These are phyloP conservation scores for Cephalopachus bancanus DNA, from an alignment of 2,797 vertebrate species.

Conservation along the genomic window DNA sequence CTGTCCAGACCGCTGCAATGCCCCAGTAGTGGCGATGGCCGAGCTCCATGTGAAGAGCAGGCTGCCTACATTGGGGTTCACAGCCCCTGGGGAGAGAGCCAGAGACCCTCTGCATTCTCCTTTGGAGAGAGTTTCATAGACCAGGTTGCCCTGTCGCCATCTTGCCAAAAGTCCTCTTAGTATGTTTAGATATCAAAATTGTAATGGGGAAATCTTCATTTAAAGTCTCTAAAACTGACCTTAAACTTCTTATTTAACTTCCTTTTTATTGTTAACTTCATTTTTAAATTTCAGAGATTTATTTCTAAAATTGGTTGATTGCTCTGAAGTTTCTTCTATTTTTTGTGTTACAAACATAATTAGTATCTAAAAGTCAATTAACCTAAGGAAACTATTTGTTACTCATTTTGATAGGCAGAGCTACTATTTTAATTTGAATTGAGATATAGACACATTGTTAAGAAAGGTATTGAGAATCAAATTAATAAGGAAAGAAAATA, in stretches of 20 bases:
- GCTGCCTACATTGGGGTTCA: too few relatives aligned
- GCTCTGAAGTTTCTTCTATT: not conserved
- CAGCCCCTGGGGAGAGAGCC: too few relatives aligned
- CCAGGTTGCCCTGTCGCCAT: too few relatives aligned
- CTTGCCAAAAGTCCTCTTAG: too few relatives aligned
- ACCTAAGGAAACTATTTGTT: constrained; percentile 35
- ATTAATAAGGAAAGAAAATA: not conserved
- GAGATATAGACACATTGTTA: not conserved
- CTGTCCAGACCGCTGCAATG: too few relatives aligned
- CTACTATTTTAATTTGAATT: not conserved
- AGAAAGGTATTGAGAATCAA: not conserved
- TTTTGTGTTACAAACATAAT: not conserved
- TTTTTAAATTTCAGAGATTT: not conserved
- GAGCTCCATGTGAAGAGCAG: too few relatives aligned
- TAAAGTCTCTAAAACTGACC: not conserved
- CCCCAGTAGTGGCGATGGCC: too few relatives aligned
- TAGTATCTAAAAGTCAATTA: not conserved
- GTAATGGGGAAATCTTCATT: too few relatives aligned
- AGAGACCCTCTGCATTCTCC: too few relatives aligned
- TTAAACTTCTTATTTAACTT: not conserved
- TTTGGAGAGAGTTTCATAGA: too few relatives aligned
- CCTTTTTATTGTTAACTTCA: not conserved
- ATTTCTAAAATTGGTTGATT: not conserved
- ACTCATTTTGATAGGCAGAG: not conserved
- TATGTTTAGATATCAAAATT: too few relatives aligned